These are phyloP conservation scores for Norana najaformis DNA, from an alignment of 2,888 invertebrate genomes.

Conservation along the genomic window DNA sequence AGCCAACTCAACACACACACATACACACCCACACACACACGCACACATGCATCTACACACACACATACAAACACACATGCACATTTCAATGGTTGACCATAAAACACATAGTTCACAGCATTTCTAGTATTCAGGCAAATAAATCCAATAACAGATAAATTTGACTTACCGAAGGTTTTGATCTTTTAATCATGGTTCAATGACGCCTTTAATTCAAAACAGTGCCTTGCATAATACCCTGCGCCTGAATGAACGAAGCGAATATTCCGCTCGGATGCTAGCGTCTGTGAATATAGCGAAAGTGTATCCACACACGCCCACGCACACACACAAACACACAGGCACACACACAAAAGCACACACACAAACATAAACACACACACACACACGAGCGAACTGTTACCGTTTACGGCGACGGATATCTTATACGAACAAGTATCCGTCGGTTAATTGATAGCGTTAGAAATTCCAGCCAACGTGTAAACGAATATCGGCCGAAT, in stretches of 20 bases:
- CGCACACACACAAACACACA: no score
- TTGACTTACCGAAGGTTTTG: neutral
- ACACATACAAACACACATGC: neutral
- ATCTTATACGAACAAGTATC: neutral
- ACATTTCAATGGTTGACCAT: neutral
- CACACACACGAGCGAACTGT: neutral
- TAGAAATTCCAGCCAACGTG: slow-evolving; percentile 13
- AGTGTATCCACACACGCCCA: neutral
- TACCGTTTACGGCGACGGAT: neutral
- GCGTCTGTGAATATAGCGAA: neutral
- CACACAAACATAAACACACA: neutral
- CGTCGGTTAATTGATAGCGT: neutral
- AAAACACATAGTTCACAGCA: neutral
- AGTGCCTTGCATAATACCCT: neutral
- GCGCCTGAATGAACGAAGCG: neutral
- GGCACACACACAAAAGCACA: no score
- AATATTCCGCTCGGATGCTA: neutral
- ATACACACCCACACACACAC: neutral
- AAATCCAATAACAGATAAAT: neutral
- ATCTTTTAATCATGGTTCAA: neutral
- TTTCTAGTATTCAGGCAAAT: neutral
- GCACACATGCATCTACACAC: neutral
- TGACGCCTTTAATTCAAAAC: neutral
- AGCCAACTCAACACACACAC: neutral
- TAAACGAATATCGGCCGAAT: neutral